Evolutionary conservation across 2,888 invertebrate genomes (phyloP).

Genomic region (Branchellion lobata): DNA sequence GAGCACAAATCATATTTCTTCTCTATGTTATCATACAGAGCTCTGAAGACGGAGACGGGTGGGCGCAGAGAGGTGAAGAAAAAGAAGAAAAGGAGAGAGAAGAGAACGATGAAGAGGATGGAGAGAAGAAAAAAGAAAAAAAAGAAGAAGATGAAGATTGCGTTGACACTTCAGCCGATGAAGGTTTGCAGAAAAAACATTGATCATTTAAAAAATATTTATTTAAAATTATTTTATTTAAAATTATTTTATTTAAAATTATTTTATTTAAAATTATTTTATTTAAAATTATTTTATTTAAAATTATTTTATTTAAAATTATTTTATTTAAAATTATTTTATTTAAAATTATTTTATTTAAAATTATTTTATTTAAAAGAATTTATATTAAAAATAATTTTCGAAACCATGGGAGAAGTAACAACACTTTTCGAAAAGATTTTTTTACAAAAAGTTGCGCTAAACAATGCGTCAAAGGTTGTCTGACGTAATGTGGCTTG

Average conservation of each 20-base stretch:
- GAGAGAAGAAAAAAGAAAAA: neutral
- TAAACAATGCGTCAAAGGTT: slow-evolving; percentile 12
- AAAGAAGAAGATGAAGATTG: neutral
- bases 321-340: neutral
- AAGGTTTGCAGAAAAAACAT: neutral
- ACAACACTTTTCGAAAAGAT: too few relatives aligned
- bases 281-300: neutral
- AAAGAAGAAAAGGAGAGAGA: neutral
- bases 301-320: neutral
- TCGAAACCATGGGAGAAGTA: too few relatives aligned
- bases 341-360: neutral
- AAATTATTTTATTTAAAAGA: neutral
- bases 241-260: neutral
- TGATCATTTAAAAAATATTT: neutral
- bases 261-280: neutral
- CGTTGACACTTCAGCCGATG: neutral
- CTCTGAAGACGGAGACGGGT: neutral
- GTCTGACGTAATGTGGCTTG: neutral
- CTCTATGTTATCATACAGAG: too few relatives aligned
- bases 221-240: neutral
- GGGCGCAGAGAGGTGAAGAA: neutral
- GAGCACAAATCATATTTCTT: too few relatives aligned
- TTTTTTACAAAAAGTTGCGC: neutral
- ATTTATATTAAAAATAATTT: too few relatives aligned
- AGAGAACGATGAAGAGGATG: neutral